Percentiles rank a stretch among this genome's conserved stretches.
Conservation (phyloP, 1,140 invertebrate genomes). For the Drosophila parvula region DNA sequence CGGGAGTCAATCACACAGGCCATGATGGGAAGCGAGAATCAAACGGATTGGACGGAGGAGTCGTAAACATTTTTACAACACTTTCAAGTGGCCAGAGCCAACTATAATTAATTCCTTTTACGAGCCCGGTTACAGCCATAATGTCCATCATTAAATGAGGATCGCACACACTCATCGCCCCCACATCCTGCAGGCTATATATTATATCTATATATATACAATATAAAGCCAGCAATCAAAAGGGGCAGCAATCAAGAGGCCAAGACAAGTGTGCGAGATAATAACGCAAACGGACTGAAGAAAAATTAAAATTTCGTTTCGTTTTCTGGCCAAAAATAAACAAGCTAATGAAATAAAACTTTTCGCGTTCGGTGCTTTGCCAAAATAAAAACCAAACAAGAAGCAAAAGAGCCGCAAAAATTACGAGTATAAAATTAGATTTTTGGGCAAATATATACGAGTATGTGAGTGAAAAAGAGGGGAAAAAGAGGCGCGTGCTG, state of each 20-base stretch:
- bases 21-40: constrained; percentile 27
- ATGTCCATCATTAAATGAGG: constrained; percentile 56
- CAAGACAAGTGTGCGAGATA: constrained; percentile 50
- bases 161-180: constrained; percentile 15
- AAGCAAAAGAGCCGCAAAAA: constrained; percentile 37
- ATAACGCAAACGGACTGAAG: constrained; percentile 42
- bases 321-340: constrained; percentile 68
- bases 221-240: constrained; percentile 38
- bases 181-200: background rate
- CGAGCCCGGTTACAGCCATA: constrained; percentile 59
- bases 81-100: constrained; percentile 43
- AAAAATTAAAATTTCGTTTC: constrained; percentile 49
- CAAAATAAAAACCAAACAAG: constrained; percentile 31
- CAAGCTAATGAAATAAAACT: constrained; percentile 57
- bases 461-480: background rate
- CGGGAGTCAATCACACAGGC: constrained; percentile 15
- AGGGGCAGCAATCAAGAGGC: constrained; percentile 47
- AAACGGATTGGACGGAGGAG: background rate
- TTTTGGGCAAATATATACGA: constrained; percentile 21
- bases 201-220: constrained; percentile 5
- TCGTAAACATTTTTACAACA: constrained; percentile 66
- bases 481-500: constrained; percentile 42
- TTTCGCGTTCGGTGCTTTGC: constrained; percentile 27
- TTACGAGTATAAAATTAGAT: constrained; percentile 55
- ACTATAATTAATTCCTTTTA: constrained; percentile 71